Evolutionary conservation across 1,140 invertebrate genomes (phyloP).

Genomic region (Lasioglossum baleicum): DNA sequence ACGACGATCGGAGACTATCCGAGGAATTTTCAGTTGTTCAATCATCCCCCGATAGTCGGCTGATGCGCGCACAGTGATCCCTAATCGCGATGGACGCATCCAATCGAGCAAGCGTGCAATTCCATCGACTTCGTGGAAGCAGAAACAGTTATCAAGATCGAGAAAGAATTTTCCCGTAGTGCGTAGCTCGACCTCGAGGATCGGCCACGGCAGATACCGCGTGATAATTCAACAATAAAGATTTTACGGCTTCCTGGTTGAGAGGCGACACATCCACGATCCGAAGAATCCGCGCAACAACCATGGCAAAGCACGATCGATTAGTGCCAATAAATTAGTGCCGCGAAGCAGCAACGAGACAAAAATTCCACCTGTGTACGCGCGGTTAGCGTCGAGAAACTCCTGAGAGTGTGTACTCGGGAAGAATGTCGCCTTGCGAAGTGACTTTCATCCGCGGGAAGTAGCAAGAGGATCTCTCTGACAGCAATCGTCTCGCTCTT

Average conservation of each 20-base stretch:
- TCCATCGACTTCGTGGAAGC: constrained; percentile 24
- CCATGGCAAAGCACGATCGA: constrained; percentile 31
- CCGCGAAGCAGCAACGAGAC: constrained; percentile 1
- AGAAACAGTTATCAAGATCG: constrained; percentile 49
- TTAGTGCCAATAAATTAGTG: constrained; percentile 53
- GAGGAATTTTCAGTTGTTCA: not conserved
- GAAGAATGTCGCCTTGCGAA: constrained; percentile 52
- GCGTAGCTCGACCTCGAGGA: not conserved
- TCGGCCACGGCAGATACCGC: constrained; percentile 7
- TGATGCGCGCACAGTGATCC: not conserved
- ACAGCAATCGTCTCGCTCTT: not conserved
- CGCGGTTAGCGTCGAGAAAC: too few relatives aligned
- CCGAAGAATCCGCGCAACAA: constrained; percentile 30
- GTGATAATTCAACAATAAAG: constrained; percentile 56
- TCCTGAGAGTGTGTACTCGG: not conserved
- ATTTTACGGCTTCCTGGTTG: constrained; percentile 44
- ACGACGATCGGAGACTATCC: too few relatives aligned
- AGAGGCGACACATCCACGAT: not conserved
- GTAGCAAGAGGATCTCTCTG: not conserved
- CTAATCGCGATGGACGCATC: constrained; percentile 17
- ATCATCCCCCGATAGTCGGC: too few relatives aligned
- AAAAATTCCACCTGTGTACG: too few relatives aligned
- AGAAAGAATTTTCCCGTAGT: constrained; percentile 39
- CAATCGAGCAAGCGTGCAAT: constrained; percentile 28
- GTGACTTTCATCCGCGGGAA: constrained; percentile 36